Base-by-base conservation (phyloP, 2,113 vertebrate species). In the Rhadina sibilatrix region DNA sequence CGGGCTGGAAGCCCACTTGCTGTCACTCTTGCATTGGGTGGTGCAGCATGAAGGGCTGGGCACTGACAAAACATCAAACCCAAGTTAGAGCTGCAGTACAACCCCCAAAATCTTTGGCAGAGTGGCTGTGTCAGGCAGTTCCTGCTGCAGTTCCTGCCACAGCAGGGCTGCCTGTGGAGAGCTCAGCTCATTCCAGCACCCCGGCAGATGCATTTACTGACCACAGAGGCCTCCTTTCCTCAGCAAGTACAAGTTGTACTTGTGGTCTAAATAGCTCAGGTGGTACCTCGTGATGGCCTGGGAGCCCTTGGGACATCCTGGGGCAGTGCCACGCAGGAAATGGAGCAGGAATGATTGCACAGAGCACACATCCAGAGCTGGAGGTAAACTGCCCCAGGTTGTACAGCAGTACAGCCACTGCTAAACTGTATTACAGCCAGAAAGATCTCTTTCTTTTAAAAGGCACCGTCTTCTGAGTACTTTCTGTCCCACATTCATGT, bases 1-100 rank as follows among this genome's bases (percentile, higher is more conserved):
- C 0, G 3, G 38, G 52, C 64, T 59, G 78, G 44, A 53, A 65
- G 23, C 46, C 23, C 49, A 23, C 0, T 0, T 6, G 37, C 44
- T 17, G 9, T 49, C 53, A 10, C 40, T 64, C 49, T 27, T 40
- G 46, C 16, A 7, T 5, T 30, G 52, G 24, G 18, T 0, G 5
- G 24, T 1, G 8, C 11, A 64, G 42, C 56, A 33, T 6, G 5
- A 35, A 54, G 57, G 37, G 50, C 75, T 83, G 76, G 13, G 47
- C 38, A n/a, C 24, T 14, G 35, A 19, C n/a, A 74, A 74, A 80
- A 53, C 42, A 27, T 12, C 47, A 35, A 10, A 47, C 3, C 5
- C 30, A 53, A 44, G 65, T 71, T 0, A 68, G 47, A 78, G 49
- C 49, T 4, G 4, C 52, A 25, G 42, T 40, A 31, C 52, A 65